phyloP scores from a whole-genome alignment of 2,797 vertebrate species.

The Fringilla coelebs region DNA sequence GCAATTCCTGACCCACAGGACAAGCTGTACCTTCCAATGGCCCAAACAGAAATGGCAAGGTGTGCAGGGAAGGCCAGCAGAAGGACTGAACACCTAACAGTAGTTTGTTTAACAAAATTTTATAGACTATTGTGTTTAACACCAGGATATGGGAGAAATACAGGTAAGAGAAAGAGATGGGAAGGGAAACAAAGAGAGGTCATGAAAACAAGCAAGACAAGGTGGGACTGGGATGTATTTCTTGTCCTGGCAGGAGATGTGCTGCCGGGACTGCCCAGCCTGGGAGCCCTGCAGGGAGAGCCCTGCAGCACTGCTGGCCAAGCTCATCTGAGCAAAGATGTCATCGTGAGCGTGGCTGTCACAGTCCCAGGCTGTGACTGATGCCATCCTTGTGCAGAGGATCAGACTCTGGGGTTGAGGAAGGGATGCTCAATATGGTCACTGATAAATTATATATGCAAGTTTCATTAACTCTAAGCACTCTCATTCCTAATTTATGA shows the following conservation, averaged over 20 bases:
- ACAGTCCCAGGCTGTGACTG: not conserved
- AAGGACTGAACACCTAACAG: not conserved
- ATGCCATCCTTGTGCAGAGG: fast-evolving
- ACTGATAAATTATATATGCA: not conserved
- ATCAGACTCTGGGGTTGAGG: not conserved
- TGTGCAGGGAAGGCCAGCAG: not conserved
- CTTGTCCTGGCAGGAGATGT: not conserved
- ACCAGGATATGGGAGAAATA: not conserved
- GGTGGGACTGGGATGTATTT: not conserved
- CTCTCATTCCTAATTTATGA: not conserved
- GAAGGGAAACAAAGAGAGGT: not conserved
- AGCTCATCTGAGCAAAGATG: fast-evolving
- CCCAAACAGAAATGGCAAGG: not conserved
- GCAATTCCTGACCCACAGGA: not conserved
- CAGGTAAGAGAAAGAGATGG: not conserved
- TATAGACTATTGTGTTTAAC: not conserved
- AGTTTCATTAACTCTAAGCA: slow-evolving; percentile 19
- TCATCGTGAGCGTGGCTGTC: fast-evolving
- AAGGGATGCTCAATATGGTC: not conserved
- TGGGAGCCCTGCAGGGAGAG: not conserved
- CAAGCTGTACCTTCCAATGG: not conserved
- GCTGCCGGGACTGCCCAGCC: not conserved
- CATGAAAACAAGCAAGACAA: not conserved
- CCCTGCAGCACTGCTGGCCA: not conserved
- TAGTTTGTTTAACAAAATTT: not conserved